phyloP scores from a whole-genome alignment of 2,888 invertebrate species.

The Hecatera dysodea region DNA sequence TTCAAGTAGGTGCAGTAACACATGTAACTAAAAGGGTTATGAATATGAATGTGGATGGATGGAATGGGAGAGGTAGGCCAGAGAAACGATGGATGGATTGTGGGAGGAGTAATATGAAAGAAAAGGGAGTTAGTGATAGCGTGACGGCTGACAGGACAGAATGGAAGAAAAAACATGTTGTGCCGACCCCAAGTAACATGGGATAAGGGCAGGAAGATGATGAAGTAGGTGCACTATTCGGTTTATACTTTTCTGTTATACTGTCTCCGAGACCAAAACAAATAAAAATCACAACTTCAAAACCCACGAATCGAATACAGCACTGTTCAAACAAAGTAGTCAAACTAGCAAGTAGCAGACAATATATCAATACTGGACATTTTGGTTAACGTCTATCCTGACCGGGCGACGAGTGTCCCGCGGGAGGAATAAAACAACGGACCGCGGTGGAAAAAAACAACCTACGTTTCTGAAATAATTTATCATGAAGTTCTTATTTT shows the following conservation, averaged over 20 bases:
- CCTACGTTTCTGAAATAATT: conserved; percentile 29
- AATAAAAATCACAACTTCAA: neutral
- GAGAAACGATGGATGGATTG: too few relatives aligned
- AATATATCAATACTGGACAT: conserved; percentile 65
- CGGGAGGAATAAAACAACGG: conserved; percentile 35
- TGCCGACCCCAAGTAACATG: too few relatives aligned
- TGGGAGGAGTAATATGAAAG: too few relatives aligned
- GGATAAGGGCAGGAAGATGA: too few relatives aligned
- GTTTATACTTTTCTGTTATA: too few relatives aligned
- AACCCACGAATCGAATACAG: conserved; percentile 5
- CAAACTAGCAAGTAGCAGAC: conserved; percentile 41
- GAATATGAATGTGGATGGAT: too few relatives aligned
- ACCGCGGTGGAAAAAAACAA: conserved; percentile 27
- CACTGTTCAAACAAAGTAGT: conserved; percentile 20
- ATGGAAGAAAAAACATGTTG: too few relatives aligned
- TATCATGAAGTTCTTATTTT: conserved; percentile 20
- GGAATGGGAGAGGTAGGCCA: too few relatives aligned
- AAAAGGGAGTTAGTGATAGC: too few relatives aligned
- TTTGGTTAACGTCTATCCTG: conserved; percentile 55
- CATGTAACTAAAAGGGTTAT: too few relatives aligned
- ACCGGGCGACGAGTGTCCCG: conserved; percentile 51
- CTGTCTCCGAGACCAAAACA: neutral
- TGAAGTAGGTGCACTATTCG: too few relatives aligned
- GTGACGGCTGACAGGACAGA: too few relatives aligned
- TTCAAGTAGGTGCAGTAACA: neutral